Evolutionary conservation across 2,797 vertebrate species (phyloP), one percentile per base, ranked within the genome.

Genomic region (Hozukius guyotensis): DNA sequence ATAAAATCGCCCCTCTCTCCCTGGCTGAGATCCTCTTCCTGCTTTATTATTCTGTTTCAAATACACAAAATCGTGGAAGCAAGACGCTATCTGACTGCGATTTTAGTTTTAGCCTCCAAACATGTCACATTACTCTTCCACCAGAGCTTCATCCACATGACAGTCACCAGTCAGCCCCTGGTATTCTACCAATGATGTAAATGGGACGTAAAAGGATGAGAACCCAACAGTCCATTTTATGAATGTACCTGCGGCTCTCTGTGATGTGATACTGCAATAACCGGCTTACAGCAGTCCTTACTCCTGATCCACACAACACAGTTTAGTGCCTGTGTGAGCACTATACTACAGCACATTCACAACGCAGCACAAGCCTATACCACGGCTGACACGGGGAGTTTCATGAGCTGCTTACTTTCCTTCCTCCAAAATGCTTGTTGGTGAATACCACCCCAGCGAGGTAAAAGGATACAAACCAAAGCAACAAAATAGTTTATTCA

Each of bases 241-340:
- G 61, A 71, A 72, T 62, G 61, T 69, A 87, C 77, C 75, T 83
- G 68, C 34, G 2, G 38, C 72, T 70, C 25, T 80, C 53, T 25
- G 78, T 55, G 65, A 80, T 20, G 66, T 66, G 71, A 81, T 31
- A 29, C 31, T 55, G 79, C 78, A 82, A 65, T 77, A 89, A 88
- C 66, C 60, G 68, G 80, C 78, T 83, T 69, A 70, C 68, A 75
- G 25, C 61, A 2, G 32, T 49, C 57, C 62, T 52, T 52, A 2
- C 22, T 75, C 49, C 27, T 49, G 64, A 78, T 76, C 69, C 72
- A 14, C 59, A 72, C 75, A 71, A 74, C 79, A 61, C 20, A 27
- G 67, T 86, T 86, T 83, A 82, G 52, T 81, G 81, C 75, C 61
- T 76, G 74, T 63, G 78, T 83, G 84, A 81, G 81, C 84, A 78